Percentiles rank a stretch among this genome's conserved stretches.
Evolutionary conservation across 1,140 invertebrate species (phyloP).

Genomic region (Semibalanus balanoides): DNA sequence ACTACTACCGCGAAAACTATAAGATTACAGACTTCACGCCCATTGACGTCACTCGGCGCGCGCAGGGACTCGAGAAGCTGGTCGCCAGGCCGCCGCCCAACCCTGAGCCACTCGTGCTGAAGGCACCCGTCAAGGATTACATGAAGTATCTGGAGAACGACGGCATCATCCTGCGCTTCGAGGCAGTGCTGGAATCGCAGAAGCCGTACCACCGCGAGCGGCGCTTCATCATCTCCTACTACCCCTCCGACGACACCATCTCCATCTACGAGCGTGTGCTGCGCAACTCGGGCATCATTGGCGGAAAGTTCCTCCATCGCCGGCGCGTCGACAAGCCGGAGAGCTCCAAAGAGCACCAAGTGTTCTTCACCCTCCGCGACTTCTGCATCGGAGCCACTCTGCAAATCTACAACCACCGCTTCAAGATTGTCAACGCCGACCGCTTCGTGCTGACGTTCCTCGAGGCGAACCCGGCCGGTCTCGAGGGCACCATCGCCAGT

Average conservation of each 20-base stretch:
- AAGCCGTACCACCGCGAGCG: conserved; percentile 49
- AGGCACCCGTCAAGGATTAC: not conserved
- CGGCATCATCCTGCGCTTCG: conserved; percentile 62
- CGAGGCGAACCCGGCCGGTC: conserved; percentile 48
- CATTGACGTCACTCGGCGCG: not conserved
- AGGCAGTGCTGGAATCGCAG: conserved; percentile 53
- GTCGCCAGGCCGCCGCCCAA: not conserved
- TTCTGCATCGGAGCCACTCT: conserved; percentile 65
- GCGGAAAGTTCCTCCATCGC: conserved; percentile 51
- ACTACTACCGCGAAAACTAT: conserved; percentile 48
- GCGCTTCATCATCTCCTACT: conserved; percentile 66
- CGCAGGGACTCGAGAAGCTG: not conserved
- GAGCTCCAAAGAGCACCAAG: conserved; percentile 40
- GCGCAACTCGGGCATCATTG: conserved; percentile 52
- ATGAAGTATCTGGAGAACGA: conserved; percentile 24
- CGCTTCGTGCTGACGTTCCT: conserved; percentile 72
- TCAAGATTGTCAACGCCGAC: conserved; percentile 61
- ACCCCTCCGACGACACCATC: conserved; percentile 65
- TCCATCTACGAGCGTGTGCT: conserved; percentile 56
- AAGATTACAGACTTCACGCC: not conserved
- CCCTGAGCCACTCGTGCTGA: not conserved
- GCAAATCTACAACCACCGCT: conserved; percentile 57
- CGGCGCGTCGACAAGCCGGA: conserved; percentile 53
- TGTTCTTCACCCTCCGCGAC: conserved; percentile 54
- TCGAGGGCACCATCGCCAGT: not conserved